Evolutionary conservation across 2,797 vertebrate species (phyloP), one percentile per base, ranked within the genome.

Genomic region (Stomatorhinus walkeri): DNA sequence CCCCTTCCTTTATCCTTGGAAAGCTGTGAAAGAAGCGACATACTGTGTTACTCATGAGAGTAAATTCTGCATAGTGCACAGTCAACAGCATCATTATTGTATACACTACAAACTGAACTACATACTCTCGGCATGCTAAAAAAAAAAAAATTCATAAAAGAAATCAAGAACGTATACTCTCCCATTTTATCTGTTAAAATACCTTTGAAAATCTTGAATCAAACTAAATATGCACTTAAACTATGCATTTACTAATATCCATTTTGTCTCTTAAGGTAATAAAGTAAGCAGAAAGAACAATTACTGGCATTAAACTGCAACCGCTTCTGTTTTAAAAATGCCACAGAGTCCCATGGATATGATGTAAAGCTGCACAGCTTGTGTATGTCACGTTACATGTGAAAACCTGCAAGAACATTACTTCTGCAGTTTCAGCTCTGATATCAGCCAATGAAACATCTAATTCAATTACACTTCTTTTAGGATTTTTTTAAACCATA

Each of bases 261-360:
- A 86, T 19, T 48, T 88, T n/a, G 64, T 85, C 48, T 95, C 87
- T 94, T 93, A 95, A 96, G 95, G 96, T 96, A 96, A 94, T 93
- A 96, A 96, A 97, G 95, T 96, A 96, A 97, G 95, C 94, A 96
- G 96, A 95, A 97, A 94, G 92, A 94, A 93, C 93, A 97, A 94
- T 97, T 97, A 98, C 97, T 99, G 98, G 97, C 97, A 97, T 98
- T 96, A 95, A 97, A 98, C 96, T 96, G 97, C 97, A 94, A 97
- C 97, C 96, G 95, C 97, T 97, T 96, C 94, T 97, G 96, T 97
- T 97, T 97, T 97, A 96, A 52, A 97, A 99, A 99, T 99, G 98
- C 98, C 98, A 99, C 98, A 99, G 98, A 99, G 98, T 99, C 98
- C 97, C 96, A 96, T 97, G 96, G 97, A 97, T 97, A 96, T 96